These are phyloP conservation scores for Drosophila lacicola DNA, from an alignment of 2,888 invertebrate species.

Conservation along the genomic window DNA sequence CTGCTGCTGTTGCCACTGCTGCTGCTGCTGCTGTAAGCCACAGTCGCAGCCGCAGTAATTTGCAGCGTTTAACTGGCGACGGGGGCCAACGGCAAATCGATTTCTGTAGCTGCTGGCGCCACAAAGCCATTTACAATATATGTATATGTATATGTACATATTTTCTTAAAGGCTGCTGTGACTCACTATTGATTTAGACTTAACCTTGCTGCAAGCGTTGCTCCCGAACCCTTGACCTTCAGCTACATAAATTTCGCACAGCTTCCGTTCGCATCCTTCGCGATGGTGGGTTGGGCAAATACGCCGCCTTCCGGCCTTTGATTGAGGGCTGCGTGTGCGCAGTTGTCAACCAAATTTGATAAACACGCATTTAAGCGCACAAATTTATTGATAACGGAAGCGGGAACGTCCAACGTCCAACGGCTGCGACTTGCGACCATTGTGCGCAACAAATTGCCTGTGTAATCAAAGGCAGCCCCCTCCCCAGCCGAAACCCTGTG, in stretches of 20 bases:
- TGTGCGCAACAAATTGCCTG: slow-evolving; percentile 74
- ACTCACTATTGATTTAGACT: slow-evolving; percentile 55
- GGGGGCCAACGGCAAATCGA: slow-evolving; percentile 76
- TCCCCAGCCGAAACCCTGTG: slow-evolving; percentile 6
- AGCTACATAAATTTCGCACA: slow-evolving; percentile 44
- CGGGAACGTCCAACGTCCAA: slow-evolving; percentile 32
- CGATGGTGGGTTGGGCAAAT: neutral
- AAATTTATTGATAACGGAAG: slow-evolving; percentile 76
- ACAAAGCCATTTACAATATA: slow-evolving; percentile 70
- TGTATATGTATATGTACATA: too few relatives aligned
- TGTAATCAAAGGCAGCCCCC: slow-evolving; percentile 62
- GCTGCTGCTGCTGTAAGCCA: slow-evolving; percentile 15
- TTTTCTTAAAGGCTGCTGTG: slow-evolving; percentile 16
- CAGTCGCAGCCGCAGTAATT: slow-evolving; percentile 58
- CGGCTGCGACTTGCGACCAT: slow-evolving; percentile 43
- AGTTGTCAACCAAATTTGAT: slow-evolving; percentile 65
- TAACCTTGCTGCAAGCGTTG: slow-evolving; percentile 44
- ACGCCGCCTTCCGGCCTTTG: slow-evolving; percentile 33
- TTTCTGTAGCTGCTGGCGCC: slow-evolving; percentile 72
- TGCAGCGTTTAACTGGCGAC: slow-evolving; percentile 74
- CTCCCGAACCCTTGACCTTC: slow-evolving; percentile 37
- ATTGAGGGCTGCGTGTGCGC: slow-evolving; percentile 11
- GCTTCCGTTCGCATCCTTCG: slow-evolving; percentile 33
- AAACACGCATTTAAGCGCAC: slow-evolving; percentile 69
- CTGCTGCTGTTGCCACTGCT: slow-evolving; percentile 4